Conservation (phyloP, 2,797 vertebrate genomes). For the Alca torda region DNA sequence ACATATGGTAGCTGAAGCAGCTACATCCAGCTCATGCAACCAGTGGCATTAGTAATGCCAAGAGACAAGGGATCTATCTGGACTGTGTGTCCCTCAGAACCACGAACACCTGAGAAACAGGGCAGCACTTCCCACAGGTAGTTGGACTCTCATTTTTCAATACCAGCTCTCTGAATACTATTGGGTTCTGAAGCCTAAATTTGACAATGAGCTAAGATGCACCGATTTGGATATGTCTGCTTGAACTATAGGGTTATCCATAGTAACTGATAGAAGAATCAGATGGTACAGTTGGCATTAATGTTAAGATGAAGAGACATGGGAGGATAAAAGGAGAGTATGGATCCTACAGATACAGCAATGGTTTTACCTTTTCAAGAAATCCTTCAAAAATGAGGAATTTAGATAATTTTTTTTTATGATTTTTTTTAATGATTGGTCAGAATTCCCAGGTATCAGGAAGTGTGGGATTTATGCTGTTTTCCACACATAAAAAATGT, state of each 20-base stretch:
- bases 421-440: background rate
- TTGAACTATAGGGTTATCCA: background rate
- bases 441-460: background rate
- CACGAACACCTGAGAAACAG: accelerated
- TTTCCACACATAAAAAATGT: background rate
- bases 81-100: accelerated
- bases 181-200: background rate
- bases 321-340: background rate
- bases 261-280: background rate
- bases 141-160: background rate
- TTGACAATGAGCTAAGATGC: background rate
- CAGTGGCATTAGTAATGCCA: background rate
- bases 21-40: background rate
- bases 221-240: background rate
- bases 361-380: background rate
- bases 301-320: background rate
- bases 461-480: background rate
- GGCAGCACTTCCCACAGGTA: background rate
- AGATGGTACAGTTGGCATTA: background rate
- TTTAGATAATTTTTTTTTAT: background rate
- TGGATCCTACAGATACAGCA: background rate
- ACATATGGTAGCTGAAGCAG: conserved; percentile 5
- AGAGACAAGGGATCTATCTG: background rate
- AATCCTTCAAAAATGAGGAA: background rate
- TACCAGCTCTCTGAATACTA: background rate